A percentile compares a stretch with the other conserved stretches of the same genome.
phyloP scores from a whole-genome alignment of 2,888 invertebrate genomes.

The Pterostichus niger region DNA sequence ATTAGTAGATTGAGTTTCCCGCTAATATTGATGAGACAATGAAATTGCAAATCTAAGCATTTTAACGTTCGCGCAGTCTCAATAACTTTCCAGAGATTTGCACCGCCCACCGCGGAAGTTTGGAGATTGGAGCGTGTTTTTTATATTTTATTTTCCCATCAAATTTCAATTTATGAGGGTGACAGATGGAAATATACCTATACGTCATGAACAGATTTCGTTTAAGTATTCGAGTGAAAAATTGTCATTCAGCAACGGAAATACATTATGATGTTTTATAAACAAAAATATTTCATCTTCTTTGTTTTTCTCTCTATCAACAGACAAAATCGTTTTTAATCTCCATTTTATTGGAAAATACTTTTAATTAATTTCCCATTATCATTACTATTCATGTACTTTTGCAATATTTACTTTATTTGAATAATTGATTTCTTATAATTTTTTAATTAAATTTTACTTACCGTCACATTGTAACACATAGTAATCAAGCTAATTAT shows the following conservation, averaged over 20 bases:
- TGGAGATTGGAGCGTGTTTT: slow-evolving; percentile 4
- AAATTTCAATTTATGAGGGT: slow-evolving; percentile 53
- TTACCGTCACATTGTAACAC: too few relatives aligned
- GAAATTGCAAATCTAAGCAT: slow-evolving; percentile 24
- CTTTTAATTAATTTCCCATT: slow-evolving; percentile 28
- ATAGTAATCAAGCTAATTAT: too few relatives aligned
- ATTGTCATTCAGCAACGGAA: slow-evolving; percentile 43
- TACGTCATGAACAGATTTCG: slow-evolving; percentile 53
- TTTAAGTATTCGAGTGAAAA: slow-evolving; percentile 47
- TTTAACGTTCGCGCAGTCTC: not conserved
- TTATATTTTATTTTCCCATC: slow-evolving; percentile 51
- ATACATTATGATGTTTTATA: slow-evolving; percentile 15
- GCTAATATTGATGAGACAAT: slow-evolving; percentile 1
- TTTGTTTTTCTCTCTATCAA: not conserved
- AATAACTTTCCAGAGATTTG: too few relatives aligned
- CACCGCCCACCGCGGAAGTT: too few relatives aligned
- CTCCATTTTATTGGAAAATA: slow-evolving; percentile 24
- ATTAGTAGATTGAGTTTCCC: slow-evolving; percentile 11
- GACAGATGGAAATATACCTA: slow-evolving; percentile 55
- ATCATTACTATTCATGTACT: not conserved
- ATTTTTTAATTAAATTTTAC: too few relatives aligned
- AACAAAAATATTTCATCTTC: not conserved
- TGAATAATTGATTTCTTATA: too few relatives aligned
- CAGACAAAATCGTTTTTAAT: not conserved
- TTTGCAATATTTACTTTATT: too few relatives aligned